phyloP scores from a whole-genome alignment of 2,888 invertebrate genomes.

The Spodoptera littoralis region DNA sequence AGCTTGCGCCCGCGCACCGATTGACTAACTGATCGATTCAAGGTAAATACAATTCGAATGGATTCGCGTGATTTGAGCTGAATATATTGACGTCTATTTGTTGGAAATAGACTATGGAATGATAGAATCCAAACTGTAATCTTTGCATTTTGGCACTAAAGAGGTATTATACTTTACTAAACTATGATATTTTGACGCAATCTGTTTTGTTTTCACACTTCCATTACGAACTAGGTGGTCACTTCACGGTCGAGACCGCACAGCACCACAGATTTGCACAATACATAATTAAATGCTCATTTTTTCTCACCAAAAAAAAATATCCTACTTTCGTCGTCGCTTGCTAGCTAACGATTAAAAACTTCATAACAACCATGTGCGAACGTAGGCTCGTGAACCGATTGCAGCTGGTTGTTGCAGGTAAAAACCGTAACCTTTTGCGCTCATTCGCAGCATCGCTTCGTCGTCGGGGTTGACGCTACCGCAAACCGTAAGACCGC shows the following conservation, averaged over 20 bases:
- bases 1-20: conserved; percentile 33
- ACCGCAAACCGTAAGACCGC: conserved; percentile 64
- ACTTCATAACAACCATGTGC: conserved; percentile 5
- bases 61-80: conserved; percentile 55
- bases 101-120: neutral
- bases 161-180: too few relatives aligned
- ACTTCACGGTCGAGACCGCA: conserved; percentile 16
- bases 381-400: conserved; percentile 20
- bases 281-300: conserved; percentile 15
- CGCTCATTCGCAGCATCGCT: conserved; percentile 9
- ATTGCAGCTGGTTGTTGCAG: conserved; percentile 18
- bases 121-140: too few relatives aligned
- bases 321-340: conserved; percentile 15
- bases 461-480: conserved; percentile 24
- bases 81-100: neutral
- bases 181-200: too few relatives aligned
- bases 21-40: conserved; percentile 58
- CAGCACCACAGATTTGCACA: conserved; percentile 15
- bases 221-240: conserved; percentile 6
- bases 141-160: too few relatives aligned
- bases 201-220: neutral
- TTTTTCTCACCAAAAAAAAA: conserved; percentile 12
- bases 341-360: conserved; percentile 15
- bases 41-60: conserved; percentile 66
- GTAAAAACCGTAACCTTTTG: conserved; percentile 47